Evolutionary conservation across 2,888 invertebrate species (phyloP).

Genomic region (Corbicula japonica): DNA sequence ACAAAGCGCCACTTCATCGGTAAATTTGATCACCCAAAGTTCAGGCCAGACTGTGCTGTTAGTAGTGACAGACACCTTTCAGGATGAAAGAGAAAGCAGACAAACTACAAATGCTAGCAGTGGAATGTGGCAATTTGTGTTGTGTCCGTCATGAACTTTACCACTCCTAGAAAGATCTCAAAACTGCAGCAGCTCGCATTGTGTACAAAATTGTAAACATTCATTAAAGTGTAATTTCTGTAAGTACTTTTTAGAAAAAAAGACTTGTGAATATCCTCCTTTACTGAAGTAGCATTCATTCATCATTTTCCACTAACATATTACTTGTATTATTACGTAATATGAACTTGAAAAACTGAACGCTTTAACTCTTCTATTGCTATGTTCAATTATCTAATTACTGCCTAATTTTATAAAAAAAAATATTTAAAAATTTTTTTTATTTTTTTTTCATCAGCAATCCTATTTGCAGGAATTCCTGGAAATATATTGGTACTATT

Average conservation of each 20-base stretch:
- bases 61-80: slow-evolving; percentile 30
- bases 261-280: no score
- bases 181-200: slow-evolving; percentile 15
- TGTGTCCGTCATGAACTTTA: slow-evolving; percentile 46
- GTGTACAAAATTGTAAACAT: slow-evolving; percentile 33
- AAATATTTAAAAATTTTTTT: slow-evolving; percentile 12
- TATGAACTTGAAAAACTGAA: background rate
- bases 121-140: slow-evolving; percentile 49
- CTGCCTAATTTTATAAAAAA: slow-evolving; percentile 13
- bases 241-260: background rate
- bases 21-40: slow-evolving; percentile 39
- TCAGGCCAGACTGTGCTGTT: slow-evolving; percentile 51
- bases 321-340: background rate
- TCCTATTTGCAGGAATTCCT: background rate
- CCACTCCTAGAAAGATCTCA: slow-evolving; percentile 38
- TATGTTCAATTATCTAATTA: background rate
- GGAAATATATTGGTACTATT: slow-evolving; percentile 16
- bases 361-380: background rate
- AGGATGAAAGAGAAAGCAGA: slow-evolving; percentile 58
- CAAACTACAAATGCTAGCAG: slow-evolving; percentile 35
- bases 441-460: background rate
- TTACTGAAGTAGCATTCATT: background rate
- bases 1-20: slow-evolving; percentile 47
- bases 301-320: background rate
- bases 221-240: background rate